Evolutionary conservation across 1,140 invertebrate genomes (phyloP).

Genomic region (Drosophila cardini): DNA sequence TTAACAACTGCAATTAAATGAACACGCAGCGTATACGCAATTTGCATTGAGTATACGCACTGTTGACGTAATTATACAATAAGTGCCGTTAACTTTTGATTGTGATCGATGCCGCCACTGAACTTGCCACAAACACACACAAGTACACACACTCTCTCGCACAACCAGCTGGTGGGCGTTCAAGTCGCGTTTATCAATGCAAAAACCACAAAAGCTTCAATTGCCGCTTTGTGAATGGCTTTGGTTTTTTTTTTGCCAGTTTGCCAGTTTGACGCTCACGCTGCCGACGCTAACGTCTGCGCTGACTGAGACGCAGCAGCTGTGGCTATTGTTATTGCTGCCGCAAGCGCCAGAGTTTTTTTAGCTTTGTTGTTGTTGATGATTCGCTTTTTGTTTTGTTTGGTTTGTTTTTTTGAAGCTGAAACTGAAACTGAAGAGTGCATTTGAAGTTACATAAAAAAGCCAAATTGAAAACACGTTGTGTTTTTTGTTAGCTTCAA

Average conservation of each 20-base stretch:
- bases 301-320: not conserved
- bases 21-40: conserved; percentile 33
- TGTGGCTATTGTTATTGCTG: not conserved
- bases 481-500: conserved; percentile 52
- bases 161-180: conserved; percentile 12
- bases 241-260: not conserved
- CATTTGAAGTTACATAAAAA: conserved; percentile 80
- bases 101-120: conserved; percentile 66
- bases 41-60: conserved; percentile 35
- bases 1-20: conserved; percentile 20
- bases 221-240: conserved; percentile 24
- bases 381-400: conserved; percentile 40
- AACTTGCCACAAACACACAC: conserved; percentile 53
- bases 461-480: conserved; percentile 58
- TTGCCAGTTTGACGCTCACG: conserved; percentile 11
- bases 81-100: conserved; percentile 12
- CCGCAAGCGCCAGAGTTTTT: conserved; percentile 33
- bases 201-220: conserved; percentile 55
- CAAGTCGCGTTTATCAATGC: conserved; percentile 54
- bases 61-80: conserved; percentile 33
- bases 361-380: conserved; percentile 29
- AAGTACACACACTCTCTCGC: not conserved
- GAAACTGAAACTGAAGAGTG: conserved; percentile 53
- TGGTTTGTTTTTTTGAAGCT: no score
- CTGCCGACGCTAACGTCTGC: conserved; percentile 19